Conservation (phyloP, 2,888 invertebrate species). For the Proisotoma minuta region DNA sequence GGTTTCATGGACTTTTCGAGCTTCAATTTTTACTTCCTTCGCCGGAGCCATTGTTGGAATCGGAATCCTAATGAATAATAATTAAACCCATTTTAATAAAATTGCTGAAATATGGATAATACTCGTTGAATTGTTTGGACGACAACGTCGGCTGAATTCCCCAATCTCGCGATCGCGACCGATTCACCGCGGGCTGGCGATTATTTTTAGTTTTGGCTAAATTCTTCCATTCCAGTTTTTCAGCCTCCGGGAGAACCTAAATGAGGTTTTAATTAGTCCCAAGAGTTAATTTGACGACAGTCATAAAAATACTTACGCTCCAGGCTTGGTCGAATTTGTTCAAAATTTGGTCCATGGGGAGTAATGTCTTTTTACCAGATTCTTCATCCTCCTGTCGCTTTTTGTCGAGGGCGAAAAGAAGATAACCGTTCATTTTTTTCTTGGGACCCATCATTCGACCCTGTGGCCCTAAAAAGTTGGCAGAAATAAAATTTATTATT, state of each 20-base stretch:
- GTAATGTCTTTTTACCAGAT: not conserved
- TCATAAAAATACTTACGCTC: not conserved
- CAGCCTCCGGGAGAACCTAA: not conserved
- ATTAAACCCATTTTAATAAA: no score
- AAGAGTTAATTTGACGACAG: not conserved
- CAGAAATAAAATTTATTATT: no score
- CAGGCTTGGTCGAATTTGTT: not conserved
- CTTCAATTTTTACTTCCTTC: no score
- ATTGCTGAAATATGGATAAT: no score
- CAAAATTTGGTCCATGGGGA: not conserved
- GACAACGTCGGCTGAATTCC: no score
- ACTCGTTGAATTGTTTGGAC: no score
- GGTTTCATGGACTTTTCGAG: no score
- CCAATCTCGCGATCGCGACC: no score
- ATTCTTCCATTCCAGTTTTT: not conserved
- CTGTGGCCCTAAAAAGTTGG: no score
- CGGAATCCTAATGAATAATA: no score
- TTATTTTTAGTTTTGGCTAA: not conserved
- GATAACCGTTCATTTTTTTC: slow-evolving; percentile 8
- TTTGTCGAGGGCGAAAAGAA: not conserved
- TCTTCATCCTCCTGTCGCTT: not conserved
- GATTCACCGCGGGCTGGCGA: no score
- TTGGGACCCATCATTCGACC: not conserved
- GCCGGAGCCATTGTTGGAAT: no score
- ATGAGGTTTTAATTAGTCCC: not conserved